Evolutionary conservation across 2,888 invertebrate species (phyloP).

Genomic region (Muscina levida): DNA sequence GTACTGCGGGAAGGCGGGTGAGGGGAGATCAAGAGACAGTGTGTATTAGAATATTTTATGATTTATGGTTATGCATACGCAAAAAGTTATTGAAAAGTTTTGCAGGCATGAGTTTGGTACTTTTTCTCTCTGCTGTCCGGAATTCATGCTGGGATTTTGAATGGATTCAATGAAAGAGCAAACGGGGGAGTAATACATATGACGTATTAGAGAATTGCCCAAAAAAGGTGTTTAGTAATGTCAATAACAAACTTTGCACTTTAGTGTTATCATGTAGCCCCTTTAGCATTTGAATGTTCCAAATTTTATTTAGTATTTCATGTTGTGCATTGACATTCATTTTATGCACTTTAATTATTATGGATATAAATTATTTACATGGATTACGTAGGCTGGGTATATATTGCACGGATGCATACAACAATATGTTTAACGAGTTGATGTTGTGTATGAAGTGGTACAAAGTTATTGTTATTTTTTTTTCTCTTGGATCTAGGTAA

Average conservation of each 20-base stretch:
- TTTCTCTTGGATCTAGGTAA: too few relatives aligned
- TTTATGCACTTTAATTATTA: too few relatives aligned
- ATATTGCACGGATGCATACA: too few relatives aligned
- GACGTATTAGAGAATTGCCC: background rate
- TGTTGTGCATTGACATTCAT: too few relatives aligned
- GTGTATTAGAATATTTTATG: constrained; percentile 46
- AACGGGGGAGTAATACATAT: background rate
- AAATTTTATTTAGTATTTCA: too few relatives aligned
- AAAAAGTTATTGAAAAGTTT: constrained; percentile 60
- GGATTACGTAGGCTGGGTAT: too few relatives aligned
- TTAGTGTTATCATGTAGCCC: constrained; percentile 1
- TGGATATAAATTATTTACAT: too few relatives aligned
- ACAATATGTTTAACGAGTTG: too few relatives aligned
- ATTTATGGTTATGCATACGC: constrained; percentile 57
- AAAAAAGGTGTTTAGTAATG: constrained; percentile 17
- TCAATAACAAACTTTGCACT: constrained; percentile 9
- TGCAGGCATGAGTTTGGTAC: constrained; percentile 59
- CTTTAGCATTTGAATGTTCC: too few relatives aligned
- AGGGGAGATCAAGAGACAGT: constrained; percentile 14
- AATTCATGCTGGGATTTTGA: background rate
- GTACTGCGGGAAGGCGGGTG: background rate
- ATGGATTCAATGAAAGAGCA: background rate
- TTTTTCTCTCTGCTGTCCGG: too few relatives aligned
- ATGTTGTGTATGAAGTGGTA: too few relatives aligned
- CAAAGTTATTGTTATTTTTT: too few relatives aligned